Base-by-base conservation (phyloP, 2,113 vertebrate genomes). In the Cyrtonyx montezumae region DNA sequence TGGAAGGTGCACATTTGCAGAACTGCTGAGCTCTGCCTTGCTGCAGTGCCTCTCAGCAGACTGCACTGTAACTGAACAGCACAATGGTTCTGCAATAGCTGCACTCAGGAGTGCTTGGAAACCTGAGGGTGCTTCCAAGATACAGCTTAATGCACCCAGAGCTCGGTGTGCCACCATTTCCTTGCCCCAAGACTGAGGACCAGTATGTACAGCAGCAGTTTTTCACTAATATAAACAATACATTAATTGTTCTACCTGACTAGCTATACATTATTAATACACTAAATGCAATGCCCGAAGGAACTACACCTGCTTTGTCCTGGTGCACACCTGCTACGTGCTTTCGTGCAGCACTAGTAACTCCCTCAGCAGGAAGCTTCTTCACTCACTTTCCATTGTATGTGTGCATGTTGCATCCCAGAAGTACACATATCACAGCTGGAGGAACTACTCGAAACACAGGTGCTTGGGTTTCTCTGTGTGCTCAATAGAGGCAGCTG, bases 191-290 rank as follows among this genome's bases (percentile, higher is more conserved):
- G 81, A 65, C 16, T 65, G 63, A 48, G 37, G 32, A 78, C 20
- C 58, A 91, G 75, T 7, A 12, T 5, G 2, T 15, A 36, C 3
- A 81, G 58, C 55, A 86, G 79, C 49, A 94, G 65, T 65, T 91
- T 56, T 11, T 25, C 75, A 67, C 80, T 74, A 30, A 23, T 36
- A 49, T 28, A 51, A 84, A 63, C 40, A 76, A 9, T 6, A 20
- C 5, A 8, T 13, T 71, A 80, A 65, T 26, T 88, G 73, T n/a
- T 69, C 42, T 46, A 23, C 69, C 69, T 68, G 46, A 42, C 26
- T 18, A 43, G 42, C 74, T 73, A 30, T 36, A 37, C 85, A 90
- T 65, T 70, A 91, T 89, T 67, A 94, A 91, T 80, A 37, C 87
- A 30, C 70, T 25, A 79, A 78, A 28, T 21, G 49, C 66, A 8